These are phyloP conservation scores for Cerceris rybyensis DNA, from an alignment of 2,888 invertebrate species.

Conservation along the genomic window DNA sequence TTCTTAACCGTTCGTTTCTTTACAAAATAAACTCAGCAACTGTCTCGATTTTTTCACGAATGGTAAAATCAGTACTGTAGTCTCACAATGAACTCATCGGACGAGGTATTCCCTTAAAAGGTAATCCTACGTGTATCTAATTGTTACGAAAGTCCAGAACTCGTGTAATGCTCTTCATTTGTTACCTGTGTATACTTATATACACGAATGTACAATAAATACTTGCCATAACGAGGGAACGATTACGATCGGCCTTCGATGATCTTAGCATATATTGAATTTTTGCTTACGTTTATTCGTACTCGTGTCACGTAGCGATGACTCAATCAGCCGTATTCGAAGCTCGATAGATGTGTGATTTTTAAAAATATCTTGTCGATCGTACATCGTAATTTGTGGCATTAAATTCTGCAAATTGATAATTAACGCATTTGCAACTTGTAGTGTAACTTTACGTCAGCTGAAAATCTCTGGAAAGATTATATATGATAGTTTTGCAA, in stretches of 20 bases:
- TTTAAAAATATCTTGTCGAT: slow-evolving; percentile 6
- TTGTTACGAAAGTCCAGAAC: background rate
- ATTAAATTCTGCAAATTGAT: background rate
- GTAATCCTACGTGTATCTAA: background rate
- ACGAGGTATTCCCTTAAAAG: background rate
- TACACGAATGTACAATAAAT: slow-evolving; percentile 18
- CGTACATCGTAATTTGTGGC: background rate
- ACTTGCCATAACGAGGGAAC: slow-evolving; percentile 44
- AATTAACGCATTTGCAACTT: background rate
- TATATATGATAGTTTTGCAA: too few relatives aligned
- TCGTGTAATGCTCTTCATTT: background rate
- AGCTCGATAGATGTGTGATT: slow-evolving; percentile 24
- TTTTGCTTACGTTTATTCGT: slow-evolving; percentile 53
- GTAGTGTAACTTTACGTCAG: too few relatives aligned
- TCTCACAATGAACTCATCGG: background rate
- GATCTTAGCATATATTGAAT: slow-evolving; percentile 50
- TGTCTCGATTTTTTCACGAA: background rate
- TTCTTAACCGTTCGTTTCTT: background rate
- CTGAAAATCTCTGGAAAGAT: too few relatives aligned
- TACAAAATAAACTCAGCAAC: background rate
- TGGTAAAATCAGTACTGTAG: background rate
- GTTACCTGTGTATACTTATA: background rate
- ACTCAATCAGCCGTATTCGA: slow-evolving; percentile 60
- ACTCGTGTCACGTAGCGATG: slow-evolving; percentile 66
- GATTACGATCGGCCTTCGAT: slow-evolving; percentile 59